Percentiles rank a stretch among this genome's conserved stretches.
Conservation (phyloP, 2,113 vertebrate species). For the Seriola dumerili region DNA sequence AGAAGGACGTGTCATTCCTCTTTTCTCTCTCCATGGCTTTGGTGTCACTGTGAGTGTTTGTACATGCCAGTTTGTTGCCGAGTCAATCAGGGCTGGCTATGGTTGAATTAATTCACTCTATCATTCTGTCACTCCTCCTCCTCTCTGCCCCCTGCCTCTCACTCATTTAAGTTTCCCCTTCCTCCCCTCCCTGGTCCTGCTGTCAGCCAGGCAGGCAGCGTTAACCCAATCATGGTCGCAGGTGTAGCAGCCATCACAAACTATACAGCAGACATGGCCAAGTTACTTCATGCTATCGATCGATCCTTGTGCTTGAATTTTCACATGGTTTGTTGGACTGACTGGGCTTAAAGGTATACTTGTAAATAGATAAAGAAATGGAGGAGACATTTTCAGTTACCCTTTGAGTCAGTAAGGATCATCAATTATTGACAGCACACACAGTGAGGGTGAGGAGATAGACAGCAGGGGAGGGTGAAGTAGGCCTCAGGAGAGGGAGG, state of each 20-base stretch:
- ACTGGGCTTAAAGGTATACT: constrained; percentile 52
- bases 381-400: constrained; percentile 80
- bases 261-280: constrained; percentile 6
- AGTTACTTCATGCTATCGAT: constrained; percentile 21
- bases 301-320: constrained; percentile 24
- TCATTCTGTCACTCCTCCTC: constrained; percentile 82
- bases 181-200: constrained; percentile 77
- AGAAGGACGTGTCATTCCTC: constrained; percentile 80
- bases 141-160: constrained; percentile 82
- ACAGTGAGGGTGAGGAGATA: constrained; percentile 77
- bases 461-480: constrained; percentile 79
- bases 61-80: constrained; percentile 71
- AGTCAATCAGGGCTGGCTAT: constrained; percentile 84
- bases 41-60: constrained; percentile 65
- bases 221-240: constrained; percentile 80
- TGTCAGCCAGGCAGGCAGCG: constrained; percentile 73
- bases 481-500: constrained; percentile 44
- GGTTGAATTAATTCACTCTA: constrained; percentile 82
- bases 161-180: constrained; percentile 85
- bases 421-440: constrained; percentile 86
- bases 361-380: constrained; percentile 70
- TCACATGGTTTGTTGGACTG: constrained; percentile 31
- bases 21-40: constrained; percentile 76
- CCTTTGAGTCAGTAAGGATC: constrained; percentile 83
- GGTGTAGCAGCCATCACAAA: constrained; percentile 24